Base-by-base conservation (phyloP, 2,797 vertebrate genomes). In the Chelon labrosus region DNA sequence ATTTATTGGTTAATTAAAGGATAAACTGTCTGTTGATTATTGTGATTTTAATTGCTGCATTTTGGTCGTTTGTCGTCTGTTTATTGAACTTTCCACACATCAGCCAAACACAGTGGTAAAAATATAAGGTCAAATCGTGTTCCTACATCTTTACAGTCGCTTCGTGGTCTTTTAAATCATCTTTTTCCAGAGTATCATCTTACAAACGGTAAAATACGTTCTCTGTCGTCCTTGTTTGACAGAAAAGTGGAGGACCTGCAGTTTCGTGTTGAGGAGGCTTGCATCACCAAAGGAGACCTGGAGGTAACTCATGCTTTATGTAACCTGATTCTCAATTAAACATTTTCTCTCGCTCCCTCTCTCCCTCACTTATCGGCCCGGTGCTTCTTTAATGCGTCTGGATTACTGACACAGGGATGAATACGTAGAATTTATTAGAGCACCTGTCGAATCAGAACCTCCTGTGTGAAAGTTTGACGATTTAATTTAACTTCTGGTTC, bases 221-320 rank as follows among this genome's bases (percentile, higher is more conserved):
- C 22, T 14, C 47, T 17, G 1, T 57, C 44, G n/a, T 76, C 13
- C 7, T 31, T 37, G 51, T 84, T 77, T 87, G 82, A 90, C 92
- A 99, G 98, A 88, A 99, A 95, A 89, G 98, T 99, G 87, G 98
- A 99, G 83, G 98, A 99, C 73, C 96, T 99, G 84, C 98, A 99
- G 91, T 99, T 99, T 85, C 95, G 97, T 16, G 97, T 99, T 70
- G 98, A 99, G 77, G 98, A 99, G 88, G 98, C 97, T 17, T 99
- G 96, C 51, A 99, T 99, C 88, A 99, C 98, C 91, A 99, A 96
- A 96, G 98, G 98, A 82, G 98, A 99, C 83, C 93, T 99, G 72
- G 98, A 99, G 98, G 98, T 99, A 98, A 95, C 50, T 10, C 1
- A 6, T 11, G 9, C 47, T 14, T 79, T 70, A 60, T 47, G 49